Evolutionary conservation across 2,113 vertebrate species (phyloP).

Genomic region (Rhinogobius similis): DNA sequence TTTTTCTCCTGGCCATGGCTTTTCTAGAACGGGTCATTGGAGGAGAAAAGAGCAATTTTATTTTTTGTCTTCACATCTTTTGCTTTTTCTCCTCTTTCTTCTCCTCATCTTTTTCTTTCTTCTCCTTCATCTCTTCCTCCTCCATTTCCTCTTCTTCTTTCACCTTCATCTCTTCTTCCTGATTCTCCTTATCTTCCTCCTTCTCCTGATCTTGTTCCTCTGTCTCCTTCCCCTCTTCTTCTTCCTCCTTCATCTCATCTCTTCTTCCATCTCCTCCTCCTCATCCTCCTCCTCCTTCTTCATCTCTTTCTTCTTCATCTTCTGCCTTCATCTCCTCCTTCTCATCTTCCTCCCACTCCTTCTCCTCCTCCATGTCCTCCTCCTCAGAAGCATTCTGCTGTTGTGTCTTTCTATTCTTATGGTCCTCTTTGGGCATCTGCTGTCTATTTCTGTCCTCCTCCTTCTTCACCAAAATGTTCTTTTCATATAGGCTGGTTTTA

Average conservation of each 20-base stretch:
- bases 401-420: too few relatives aligned
- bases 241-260: neutral
- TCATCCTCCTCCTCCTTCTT: neutral
- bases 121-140: neutral
- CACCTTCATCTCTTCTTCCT: neutral
- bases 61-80: too few relatives aligned
- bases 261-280: neutral
- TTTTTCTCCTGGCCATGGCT: too few relatives aligned
- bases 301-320: neutral
- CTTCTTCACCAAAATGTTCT: too few relatives aligned
- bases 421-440: too few relatives aligned
- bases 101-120: too few relatives aligned
- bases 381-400: neutral
- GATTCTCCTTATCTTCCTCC: neutral
- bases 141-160: neutral
- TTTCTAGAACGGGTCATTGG: too few relatives aligned
- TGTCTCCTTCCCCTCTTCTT: neutral
- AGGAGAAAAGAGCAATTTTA: too few relatives aligned
- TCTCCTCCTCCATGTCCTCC: neutral
- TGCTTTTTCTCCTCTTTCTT: too few relatives aligned
- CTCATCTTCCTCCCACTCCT: neutral
- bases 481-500: too few relatives aligned
- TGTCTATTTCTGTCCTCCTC: too few relatives aligned
- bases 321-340: too few relatives aligned
- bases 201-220: neutral